phyloP scores from a whole-genome alignment of 1,140 invertebrate genomes.

The Goniozus legneri region DNA sequence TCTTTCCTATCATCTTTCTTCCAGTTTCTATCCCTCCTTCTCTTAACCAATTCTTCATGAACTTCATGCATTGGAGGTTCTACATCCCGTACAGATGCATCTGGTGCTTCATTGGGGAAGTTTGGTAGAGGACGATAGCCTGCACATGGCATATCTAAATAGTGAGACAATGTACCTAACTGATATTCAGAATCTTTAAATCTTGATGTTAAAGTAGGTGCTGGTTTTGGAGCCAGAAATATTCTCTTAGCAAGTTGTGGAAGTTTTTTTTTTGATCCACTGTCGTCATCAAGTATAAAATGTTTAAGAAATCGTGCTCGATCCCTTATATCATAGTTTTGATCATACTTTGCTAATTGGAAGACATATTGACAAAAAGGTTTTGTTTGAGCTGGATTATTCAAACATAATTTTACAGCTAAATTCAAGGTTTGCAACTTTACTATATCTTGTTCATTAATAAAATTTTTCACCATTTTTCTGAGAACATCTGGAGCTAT shows the following conservation, averaged over 20 bases:
- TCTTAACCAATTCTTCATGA: conserved; percentile 3
- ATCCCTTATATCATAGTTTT: conserved; percentile 97
- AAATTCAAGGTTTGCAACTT: conserved; percentile 96
- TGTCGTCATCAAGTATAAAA: conserved; percentile 69
- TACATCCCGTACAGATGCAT: conserved; percentile 76
- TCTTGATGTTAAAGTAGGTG: conserved; percentile 73
- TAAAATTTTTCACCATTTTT: conserved; percentile 92
- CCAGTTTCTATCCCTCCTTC: conserved; percentile 25
- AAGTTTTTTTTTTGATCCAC: conserved; percentile 52
- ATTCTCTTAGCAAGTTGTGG: conserved; percentile 75
- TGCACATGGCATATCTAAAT: conserved; percentile 77
- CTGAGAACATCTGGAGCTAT: conserved; percentile 90
- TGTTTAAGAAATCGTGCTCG: conserved; percentile 81
- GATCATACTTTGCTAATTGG: conserved; percentile 95
- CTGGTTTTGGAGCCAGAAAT: conserved; percentile 89
- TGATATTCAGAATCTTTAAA: conserved; percentile 74
- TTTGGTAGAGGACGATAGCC: conserved; percentile 87
- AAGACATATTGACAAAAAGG: conserved; percentile 92
- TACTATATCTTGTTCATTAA: conserved; percentile 91
- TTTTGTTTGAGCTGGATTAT: conserved; percentile 82
- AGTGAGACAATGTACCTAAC: conserved; percentile 92
- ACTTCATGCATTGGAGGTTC: conserved; percentile 39
- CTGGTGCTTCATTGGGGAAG: conserved; percentile 77
- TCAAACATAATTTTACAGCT: conserved; percentile 89
- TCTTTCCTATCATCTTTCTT: conserved; percentile 36